Base-by-base conservation (phyloP, 2,113 vertebrate genomes). In the Proterorhinus semilunaris region DNA sequence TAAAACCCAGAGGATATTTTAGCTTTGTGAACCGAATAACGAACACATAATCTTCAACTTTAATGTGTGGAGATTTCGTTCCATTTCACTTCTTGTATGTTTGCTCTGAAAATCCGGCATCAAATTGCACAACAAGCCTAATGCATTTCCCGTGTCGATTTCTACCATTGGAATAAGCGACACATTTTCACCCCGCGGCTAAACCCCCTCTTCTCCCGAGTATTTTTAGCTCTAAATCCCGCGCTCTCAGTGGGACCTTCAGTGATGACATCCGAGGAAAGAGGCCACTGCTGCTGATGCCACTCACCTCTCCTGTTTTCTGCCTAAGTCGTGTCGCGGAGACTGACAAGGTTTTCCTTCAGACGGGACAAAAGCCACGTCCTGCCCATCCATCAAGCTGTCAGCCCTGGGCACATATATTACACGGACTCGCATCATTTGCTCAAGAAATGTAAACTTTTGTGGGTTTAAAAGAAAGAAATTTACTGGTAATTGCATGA, bases 351-450 rank as follows among this genome's bases (percentile, higher is more conserved):
- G 69, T 52, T 65, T 63, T 72, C 47, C 2, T 75, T 64, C 61
- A 36, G 55, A 85, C 64, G 74, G 86, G 83, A 78, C 81, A 82
- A 10, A 49, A 16, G 13, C 62, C 3, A 10, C 80, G 74, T 80
- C 74, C 67, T 62, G 77, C 74, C 79, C 51, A 82, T 88, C 85
- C 72, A 82, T 86, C 80, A 86, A 65, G 6, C 5, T 83, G 89
- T 86, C 87, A 87, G 70, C 75, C 65, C 71, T 76, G 78, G 72
- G 76, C 61, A 72, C 66, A 57, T 83, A 76, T 65, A 51, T 87
- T 84, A 83, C 71, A 63, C 4, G 21, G 7, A 48, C 4, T 21
- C 45, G 12, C 43, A 45, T 52, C 51, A 3, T 52, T 52, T 16
- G 4, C 51, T 16, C 1, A 16, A 8, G 15, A n/a, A 8, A n/a